A percentile compares a stretch with the other conserved stretches of the same genome.
phyloP scores from a whole-genome alignment of 2,113 vertebrate genomes.

The Orycteropus afer region DNA sequence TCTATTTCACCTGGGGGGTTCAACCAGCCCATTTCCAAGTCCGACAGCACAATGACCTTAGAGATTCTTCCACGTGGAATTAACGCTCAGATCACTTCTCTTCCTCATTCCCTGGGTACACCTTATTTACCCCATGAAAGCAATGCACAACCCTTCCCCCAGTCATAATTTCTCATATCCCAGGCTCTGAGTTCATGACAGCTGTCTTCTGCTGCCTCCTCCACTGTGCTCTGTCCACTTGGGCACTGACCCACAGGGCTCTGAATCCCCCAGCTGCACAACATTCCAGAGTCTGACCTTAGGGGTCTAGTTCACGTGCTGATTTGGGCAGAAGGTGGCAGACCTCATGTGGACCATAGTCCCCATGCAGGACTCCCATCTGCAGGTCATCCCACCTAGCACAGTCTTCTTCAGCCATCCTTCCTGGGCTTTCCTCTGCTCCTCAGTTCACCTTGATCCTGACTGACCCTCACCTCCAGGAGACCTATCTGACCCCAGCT shows the following conservation, averaged over 20 bases:
- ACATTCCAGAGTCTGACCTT: background rate
- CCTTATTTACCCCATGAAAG: background rate
- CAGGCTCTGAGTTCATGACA: background rate
- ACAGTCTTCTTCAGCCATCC: background rate
- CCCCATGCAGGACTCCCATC: background rate
- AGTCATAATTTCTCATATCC: background rate
- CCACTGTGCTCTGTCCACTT: rapidly evolving
- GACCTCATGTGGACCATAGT: background rate
- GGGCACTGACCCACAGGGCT: background rate
- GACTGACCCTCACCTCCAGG: background rate
- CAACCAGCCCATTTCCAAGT: background rate
- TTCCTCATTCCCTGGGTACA: background rate
- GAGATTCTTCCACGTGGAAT: background rate
- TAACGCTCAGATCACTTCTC: background rate
- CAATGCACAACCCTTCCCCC: rapidly evolving
- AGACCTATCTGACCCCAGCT: background rate
- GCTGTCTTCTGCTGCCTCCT: background rate
- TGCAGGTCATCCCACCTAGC: background rate
- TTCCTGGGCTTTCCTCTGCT: background rate
- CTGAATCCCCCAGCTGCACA: background rate
- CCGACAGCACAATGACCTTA: background rate
- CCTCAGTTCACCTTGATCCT: background rate
- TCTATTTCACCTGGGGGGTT: background rate
- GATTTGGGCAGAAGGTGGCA: background rate
- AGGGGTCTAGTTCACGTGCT: background rate